Percentiles rank a stretch among this genome's conserved stretches.
Conservation (phyloP, 2,797 vertebrate genomes). For the Podarcis lilfordi region DNA sequence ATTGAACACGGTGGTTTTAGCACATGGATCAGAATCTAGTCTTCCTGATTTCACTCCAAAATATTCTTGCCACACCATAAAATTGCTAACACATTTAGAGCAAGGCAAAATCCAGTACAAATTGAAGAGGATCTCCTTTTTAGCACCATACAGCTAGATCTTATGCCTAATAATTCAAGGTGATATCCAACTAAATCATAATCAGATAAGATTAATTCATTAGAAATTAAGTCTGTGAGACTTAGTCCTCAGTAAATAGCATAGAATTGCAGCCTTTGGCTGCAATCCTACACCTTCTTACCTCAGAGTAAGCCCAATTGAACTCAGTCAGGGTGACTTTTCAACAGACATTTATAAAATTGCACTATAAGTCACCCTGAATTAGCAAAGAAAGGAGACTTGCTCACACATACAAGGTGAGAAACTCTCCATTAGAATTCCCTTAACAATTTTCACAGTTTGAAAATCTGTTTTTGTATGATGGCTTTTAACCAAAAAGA, state of each 20-base stretch:
- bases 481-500: too few relatives aligned
- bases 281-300: not conserved
- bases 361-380: not conserved
- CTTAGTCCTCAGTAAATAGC: not conserved
- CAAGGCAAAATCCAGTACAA: not conserved
- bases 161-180: not conserved
- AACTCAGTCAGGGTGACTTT: not conserved
- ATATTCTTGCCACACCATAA: not conserved
- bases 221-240: not conserved
- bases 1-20: not conserved
- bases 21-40: not conserved
- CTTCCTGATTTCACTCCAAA: not conserved
- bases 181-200: too few relatives aligned
- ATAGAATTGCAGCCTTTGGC: not conserved
- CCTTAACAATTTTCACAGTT: not conserved
- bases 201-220: too few relatives aligned
- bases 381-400: not conserved
- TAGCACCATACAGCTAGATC: not conserved
- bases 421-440: not conserved
- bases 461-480: not conserved
- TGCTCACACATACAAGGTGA: not conserved
- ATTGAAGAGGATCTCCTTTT: not conserved
- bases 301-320: not conserved
- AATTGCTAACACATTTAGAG: not conserved
- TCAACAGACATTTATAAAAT: not conserved